A percentile compares a stretch with the other conserved stretches of the same genome.
phyloP scores from a whole-genome alignment of 2,888 invertebrate species.

The Augochlorella aurata region DNA sequence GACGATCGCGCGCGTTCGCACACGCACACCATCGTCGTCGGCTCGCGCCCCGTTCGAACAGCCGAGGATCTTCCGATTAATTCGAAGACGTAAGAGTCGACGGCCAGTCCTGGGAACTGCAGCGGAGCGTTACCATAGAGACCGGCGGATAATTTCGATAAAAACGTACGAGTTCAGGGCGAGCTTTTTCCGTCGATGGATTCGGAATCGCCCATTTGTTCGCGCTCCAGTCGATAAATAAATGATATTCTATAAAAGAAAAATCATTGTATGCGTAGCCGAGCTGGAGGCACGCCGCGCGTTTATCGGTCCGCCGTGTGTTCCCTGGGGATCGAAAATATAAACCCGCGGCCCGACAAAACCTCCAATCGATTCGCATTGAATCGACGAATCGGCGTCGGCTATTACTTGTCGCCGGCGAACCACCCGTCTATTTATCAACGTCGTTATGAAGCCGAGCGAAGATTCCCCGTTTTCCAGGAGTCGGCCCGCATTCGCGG shows the following conservation, averaged over 20 bases:
- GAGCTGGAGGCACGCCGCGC: slow-evolving; percentile 13
- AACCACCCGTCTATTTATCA: slow-evolving; percentile 33
- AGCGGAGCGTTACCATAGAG: not conserved
- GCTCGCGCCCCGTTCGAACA: not conserved
- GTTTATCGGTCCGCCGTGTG: slow-evolving; percentile 36
- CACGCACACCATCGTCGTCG: not conserved
- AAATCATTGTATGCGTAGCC: slow-evolving; percentile 39
- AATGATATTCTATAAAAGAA: slow-evolving; percentile 55
- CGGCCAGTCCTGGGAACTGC: not conserved
- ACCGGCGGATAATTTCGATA: not conserved
- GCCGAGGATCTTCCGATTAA: not conserved
- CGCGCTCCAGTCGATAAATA: slow-evolving; percentile 39
- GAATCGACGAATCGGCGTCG: slow-evolving; percentile 11
- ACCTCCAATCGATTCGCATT: slow-evolving; percentile 16
- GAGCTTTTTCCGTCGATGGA: slow-evolving; percentile 18
- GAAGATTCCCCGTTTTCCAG: not conserved
- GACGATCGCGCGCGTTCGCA: slow-evolving; percentile 35
- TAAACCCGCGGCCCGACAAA: slow-evolving; percentile 32
- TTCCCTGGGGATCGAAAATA: slow-evolving; percentile 35
- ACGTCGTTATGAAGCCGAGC: not conserved
- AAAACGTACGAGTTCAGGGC: not conserved
- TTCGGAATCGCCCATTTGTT: slow-evolving; percentile 33
- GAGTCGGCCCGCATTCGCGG: not conserved
- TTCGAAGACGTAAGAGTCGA: not conserved
- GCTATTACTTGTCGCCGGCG: slow-evolving; percentile 38